These are phyloP conservation scores for Flexamia atlantica DNA, from an alignment of 2,888 invertebrate species.

Conservation along the genomic window DNA sequence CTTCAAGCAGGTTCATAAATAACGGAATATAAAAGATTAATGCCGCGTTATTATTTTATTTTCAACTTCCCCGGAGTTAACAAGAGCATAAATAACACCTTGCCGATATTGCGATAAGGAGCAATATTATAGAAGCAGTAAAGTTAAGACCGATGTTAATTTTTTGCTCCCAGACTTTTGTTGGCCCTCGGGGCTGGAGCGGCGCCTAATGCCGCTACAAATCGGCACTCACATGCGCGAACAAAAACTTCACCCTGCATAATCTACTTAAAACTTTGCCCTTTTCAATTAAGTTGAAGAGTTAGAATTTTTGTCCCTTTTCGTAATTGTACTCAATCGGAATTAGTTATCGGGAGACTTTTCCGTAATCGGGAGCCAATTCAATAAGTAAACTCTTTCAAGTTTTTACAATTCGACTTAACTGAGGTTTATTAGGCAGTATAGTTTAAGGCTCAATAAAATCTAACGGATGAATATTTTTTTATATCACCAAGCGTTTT, in stretches of 20 bases:
- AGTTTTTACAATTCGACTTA: background rate
- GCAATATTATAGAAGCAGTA: conserved; percentile 26
- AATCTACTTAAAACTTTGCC: conserved; percentile 60
- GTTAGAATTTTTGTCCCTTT: conserved; percentile 39
- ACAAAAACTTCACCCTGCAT: conserved; percentile 50
- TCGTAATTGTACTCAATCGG: conserved; percentile 13
- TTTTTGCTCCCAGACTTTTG: conserved; percentile 28
- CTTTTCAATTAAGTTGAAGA: conserved; percentile 52
- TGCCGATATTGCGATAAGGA: conserved; percentile 38
- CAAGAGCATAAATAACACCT: conserved; percentile 51
- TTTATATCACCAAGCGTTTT: too few species aligned
- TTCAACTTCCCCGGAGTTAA: conserved; percentile 42
- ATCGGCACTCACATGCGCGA: conserved; percentile 34
- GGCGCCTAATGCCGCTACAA: conserved; percentile 40
- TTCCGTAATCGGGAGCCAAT: conserved; percentile 16
- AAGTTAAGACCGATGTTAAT: conserved; percentile 54
- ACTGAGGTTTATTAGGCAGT: background rate
- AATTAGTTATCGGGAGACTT: conserved; percentile 34
- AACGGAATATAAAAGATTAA: conserved; percentile 57
- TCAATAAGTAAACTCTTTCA: conserved; percentile 16
- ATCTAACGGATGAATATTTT: background rate
- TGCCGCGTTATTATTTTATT: conserved; percentile 54
- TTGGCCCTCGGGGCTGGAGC: conserved; percentile 1
- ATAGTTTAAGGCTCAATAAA: background rate
- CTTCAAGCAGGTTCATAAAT: conserved; percentile 46